Evolutionary conservation across 2,888 invertebrate genomes (phyloP), one percentile per base, ranked within the genome.

Genomic region (Perizoma flavofasciatum): DNA sequence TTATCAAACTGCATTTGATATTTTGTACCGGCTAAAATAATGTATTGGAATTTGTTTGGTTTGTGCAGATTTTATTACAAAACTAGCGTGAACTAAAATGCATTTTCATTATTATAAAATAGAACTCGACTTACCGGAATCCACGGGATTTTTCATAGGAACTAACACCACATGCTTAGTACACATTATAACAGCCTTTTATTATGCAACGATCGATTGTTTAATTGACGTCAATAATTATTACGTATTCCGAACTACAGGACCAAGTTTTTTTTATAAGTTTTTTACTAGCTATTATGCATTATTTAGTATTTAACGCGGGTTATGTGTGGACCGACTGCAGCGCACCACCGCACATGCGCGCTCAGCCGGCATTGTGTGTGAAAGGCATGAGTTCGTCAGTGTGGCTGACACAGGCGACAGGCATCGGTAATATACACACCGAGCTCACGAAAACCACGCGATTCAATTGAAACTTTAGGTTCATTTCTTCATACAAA

Each of bases 131-230:
- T 70, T 74, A 89, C 89, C 85, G 68, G 82, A 66, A 62, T 87
- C 85, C 63, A 71, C 67, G 44, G 73, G 74, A 57, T 83, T 76
- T 63, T 82, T 86, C 77, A 86, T 77, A 66, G 85, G 81, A 75
- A 86, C 79, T 62, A 85, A 72, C 41, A 83, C 79, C 72, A 83
- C 78, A 75, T 86, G 84, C 73, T 86, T 85, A 35, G 49, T 59
- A 72, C 88, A 89, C 89, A 88, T 89, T 68, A 45, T 73, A 71
- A 66, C 39, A 64, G 44, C 47, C 55, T 60, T 54, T 11, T 70
- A 68, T 66, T 74, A 71, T 68, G 67, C 53, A 48, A 56, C 5
- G 40, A 32, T 49, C 50, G 44, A 47, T 55, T 51, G 39, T 46
- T 34, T 46, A 35, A 43, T 33, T 39, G 7, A 33, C 7, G 5